Percentiles rank a stretch among this genome's conserved stretches.
Evolutionary conservation across 2,797 vertebrate species (phyloP).

Genomic region (Gymnoscopelus microlampas): DNA sequence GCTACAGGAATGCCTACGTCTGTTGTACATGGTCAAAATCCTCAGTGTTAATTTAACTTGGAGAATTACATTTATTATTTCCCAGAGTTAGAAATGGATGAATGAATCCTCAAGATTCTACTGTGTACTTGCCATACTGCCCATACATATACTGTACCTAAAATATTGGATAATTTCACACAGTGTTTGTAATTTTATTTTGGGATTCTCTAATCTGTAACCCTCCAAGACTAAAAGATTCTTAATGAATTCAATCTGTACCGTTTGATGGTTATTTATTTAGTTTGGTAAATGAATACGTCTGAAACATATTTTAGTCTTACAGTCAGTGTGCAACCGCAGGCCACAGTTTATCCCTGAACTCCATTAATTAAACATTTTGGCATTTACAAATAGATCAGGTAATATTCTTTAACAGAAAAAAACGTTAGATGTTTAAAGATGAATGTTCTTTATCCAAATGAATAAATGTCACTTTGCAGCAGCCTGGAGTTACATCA

Average conservation of each 20-base stretch:
- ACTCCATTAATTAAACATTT: too few relatives aligned
- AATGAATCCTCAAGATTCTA: too few relatives aligned
- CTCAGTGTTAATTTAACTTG: too few relatives aligned
- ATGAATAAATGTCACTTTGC: background rate
- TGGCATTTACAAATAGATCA: too few relatives aligned
- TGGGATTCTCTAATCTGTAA: constrained; percentile 31
- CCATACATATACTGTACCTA: constrained; percentile 32
- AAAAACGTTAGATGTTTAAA: background rate
- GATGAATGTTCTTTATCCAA: background rate
- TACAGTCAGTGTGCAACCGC: too few relatives aligned
- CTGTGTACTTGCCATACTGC: too few relatives aligned
- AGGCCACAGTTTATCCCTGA: too few relatives aligned
- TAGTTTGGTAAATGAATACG: too few relatives aligned
- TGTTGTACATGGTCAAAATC: constrained; percentile 30
- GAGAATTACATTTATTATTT: too few relatives aligned
- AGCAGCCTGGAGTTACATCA: background rate
- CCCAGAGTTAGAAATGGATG: too few relatives aligned
- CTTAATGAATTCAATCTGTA: constrained; percentile 4
- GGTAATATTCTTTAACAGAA: too few relatives aligned
- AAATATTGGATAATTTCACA: constrained; percentile 63
- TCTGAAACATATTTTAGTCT: too few relatives aligned
- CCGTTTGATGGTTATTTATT: constrained; percentile 24
- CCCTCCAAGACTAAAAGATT: constrained; percentile 24
- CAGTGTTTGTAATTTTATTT: constrained; percentile 37
- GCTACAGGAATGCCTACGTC: constrained; percentile 37